Evolutionary conservation across 2,797 vertebrate species (phyloP), one percentile per base, ranked within the genome.

Genomic region (Lates japonicus): DNA sequence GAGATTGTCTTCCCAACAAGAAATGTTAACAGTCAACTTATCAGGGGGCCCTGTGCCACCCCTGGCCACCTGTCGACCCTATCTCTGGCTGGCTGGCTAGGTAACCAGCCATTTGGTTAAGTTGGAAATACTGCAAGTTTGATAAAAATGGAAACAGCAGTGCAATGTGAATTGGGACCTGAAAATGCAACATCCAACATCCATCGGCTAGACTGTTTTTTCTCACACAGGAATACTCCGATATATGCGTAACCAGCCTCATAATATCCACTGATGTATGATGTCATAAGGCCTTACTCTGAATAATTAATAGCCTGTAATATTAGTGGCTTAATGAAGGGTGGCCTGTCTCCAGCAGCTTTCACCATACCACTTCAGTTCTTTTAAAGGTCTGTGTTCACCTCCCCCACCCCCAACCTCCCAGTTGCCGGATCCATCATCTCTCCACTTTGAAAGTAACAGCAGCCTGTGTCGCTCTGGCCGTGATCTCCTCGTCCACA

Each of bases 221-320:
- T 11, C 68, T 68, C 74, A 60, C 39, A 13, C 33, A 29, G 71
- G 70, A 79, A 22, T 31, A 70, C 59, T 57, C 29, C 4, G 60
- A 82, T 71, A 39, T 61, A 79, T 79, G 55, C 58, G 75, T 62
- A 77, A 73, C 44, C 64, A 25, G 70, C 39, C 55, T 61, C 59
- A 16, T 88, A 72, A 76, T 67, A 70, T 65, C 57, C 57, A 33
- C 17, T 89, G 82, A 89, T 84, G 67, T 79, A 87, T 55, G 60
- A 42, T 83, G 84, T 85, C 76, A 78, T 79, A 65, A 82, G 74
- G 22, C 72, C 71, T 63, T 12, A 44, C 52, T 69, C 54, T 92
- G 67, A 92, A 91, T 91, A 80, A 88, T 91, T 89, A 87, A 91
- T 88, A 64, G 48, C 42, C 52, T 75, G 49, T 81, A 84, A 84